These are phyloP conservation scores for Ascidia mentula DNA, from an alignment of 23 tunicate species.

Conservation along the genomic window DNA sequence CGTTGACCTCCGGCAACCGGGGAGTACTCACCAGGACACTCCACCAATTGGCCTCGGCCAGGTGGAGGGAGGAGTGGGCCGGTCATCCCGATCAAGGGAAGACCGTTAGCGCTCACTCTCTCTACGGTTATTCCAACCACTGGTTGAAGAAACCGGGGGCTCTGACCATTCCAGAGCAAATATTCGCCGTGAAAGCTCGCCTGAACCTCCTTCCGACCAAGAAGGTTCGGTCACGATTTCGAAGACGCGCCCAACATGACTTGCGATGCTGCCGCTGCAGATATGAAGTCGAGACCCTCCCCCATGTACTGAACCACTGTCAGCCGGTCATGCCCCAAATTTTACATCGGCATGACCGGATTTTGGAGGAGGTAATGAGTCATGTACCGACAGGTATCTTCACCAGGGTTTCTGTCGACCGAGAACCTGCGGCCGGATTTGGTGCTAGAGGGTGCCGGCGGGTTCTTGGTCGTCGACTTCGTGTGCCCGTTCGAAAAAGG, in stretches of 20 bases:
- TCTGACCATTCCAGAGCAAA: background rate
- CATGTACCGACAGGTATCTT: background rate
- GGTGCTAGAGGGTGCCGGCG: no score
- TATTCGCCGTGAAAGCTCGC: background rate
- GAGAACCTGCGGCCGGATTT: constrained; percentile 5
- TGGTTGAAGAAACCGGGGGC: no score
- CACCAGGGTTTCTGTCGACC: constrained; percentile 6
- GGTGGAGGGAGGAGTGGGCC: constrained; percentile 8
- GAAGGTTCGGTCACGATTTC: no score
- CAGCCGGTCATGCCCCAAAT: background rate
- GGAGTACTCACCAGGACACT: no score
- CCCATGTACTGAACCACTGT: background rate
- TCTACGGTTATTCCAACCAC: no score
- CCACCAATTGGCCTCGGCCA: background rate
- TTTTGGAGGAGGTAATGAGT: no score
- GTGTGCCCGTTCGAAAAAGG: no score
- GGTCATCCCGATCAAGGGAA: constrained; percentile 19
- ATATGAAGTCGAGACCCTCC: background rate
- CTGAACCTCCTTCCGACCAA: no score
- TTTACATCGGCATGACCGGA: background rate
- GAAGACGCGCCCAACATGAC: no score
- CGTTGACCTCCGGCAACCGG: no score
- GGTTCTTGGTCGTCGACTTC: no score
- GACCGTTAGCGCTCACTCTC: constrained; percentile 1
- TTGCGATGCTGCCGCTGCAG: constrained; percentile 2